phyloP scores from a whole-genome alignment of 30 jellyfish, hydroid and myxozoan species.

The Turritopsis rubra region DNA sequence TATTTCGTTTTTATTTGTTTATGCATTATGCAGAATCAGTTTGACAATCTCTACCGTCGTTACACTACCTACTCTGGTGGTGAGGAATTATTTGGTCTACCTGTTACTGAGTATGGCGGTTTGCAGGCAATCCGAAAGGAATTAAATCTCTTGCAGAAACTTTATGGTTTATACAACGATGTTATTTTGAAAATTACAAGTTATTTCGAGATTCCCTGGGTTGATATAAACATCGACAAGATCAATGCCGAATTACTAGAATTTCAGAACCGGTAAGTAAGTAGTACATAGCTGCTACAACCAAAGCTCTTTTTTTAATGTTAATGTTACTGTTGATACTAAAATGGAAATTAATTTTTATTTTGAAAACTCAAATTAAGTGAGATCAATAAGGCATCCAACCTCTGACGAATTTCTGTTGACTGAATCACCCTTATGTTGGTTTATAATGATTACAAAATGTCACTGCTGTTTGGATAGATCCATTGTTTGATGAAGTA shows the following conservation, averaged over 20 bases:
- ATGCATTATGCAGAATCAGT: constrained; percentile 8
- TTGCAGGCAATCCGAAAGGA: constrained; percentile 65
- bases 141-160: constrained; percentile 49
- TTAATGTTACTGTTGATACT: neutral
- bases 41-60: constrained; percentile 65
- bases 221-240: constrained; percentile 60
- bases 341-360: no score
- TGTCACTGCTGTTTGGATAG: no score
- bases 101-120: constrained; percentile 66
- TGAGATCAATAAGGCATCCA: no score
- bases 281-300: neutral
- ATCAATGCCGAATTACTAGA: constrained; percentile 65
- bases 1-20: no score
- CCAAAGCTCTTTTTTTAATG: constrained; percentile 11
- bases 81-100: constrained; percentile 77
- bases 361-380: no score
- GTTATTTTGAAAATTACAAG: constrained; percentile 65
- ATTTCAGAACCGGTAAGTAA: constrained; percentile 67
- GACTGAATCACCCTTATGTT: no score
- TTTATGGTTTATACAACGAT: constrained; percentile 51
- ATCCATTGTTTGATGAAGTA: no score
- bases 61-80: constrained; percentile 84
- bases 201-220: constrained; percentile 78
- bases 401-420: no score
- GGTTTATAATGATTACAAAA: no score